Evolutionary conservation across 2,797 vertebrate species (phyloP).

Genomic region (Gallirallus australis): DNA sequence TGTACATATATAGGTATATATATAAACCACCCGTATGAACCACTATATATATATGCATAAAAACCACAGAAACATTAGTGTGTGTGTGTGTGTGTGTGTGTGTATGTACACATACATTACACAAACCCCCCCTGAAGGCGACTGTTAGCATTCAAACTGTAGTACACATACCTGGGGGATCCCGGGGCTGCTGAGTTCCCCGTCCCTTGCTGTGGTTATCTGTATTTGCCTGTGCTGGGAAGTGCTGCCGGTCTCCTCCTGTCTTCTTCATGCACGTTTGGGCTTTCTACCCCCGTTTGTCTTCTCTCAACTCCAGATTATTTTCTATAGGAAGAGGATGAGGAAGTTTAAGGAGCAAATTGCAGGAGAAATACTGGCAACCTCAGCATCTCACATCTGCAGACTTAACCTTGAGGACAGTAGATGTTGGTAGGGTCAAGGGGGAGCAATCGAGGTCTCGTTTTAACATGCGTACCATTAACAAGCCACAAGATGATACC

Average conservation of each 20-base stretch:
- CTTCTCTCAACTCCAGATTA: neutral
- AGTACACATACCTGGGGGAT: neutral
- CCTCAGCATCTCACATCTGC: accelerated
- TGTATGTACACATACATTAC: accelerated
- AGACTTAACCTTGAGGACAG: neutral
- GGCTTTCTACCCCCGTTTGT: neutral
- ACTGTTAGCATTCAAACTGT: neutral
- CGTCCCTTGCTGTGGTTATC: neutral
- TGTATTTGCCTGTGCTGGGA: neutral
- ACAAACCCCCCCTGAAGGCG: neutral
- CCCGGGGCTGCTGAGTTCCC: neutral
- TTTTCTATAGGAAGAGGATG: neutral
- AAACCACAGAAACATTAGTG: too few species aligned
- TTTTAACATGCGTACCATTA: neutral
- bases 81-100: too few species aligned
- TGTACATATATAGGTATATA: neutral
- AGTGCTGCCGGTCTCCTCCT: neutral
- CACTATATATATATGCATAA: too few species aligned
- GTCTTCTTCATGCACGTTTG: neutral
- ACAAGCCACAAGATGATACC: neutral
- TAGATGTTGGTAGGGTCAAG: accelerated
- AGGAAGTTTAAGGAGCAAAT: neutral
- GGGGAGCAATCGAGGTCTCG: neutral
- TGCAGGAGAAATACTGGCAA: neutral
- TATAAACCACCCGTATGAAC: neutral